Percentiles rank a stretch among this genome's conserved stretches.
These are phyloP conservation scores for Andrena trimmerana DNA, from an alignment of 2,888 invertebrate genomes.

Conservation along the genomic window DNA sequence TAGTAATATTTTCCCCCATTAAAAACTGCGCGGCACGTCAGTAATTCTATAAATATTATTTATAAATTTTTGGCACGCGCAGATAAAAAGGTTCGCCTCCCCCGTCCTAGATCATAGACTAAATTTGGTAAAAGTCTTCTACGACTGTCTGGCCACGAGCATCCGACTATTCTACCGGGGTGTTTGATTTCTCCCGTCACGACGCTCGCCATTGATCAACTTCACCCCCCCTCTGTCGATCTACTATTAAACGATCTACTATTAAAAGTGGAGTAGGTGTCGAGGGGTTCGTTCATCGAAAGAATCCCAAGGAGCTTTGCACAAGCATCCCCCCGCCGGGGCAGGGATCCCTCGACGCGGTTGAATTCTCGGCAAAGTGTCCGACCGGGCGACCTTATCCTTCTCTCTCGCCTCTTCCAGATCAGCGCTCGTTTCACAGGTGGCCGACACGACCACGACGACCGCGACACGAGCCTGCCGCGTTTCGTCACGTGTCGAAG, in stretches of 20 bases:
- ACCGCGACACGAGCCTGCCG: conserved; percentile 31
- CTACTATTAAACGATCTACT: neutral
- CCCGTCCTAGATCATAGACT: conserved; percentile 31
- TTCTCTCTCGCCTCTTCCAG: conserved; percentile 62
- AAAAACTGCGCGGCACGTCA: too few relatives aligned
- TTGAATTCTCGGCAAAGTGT: conserved; percentile 40
- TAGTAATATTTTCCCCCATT: too few relatives aligned
- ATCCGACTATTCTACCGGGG: too few relatives aligned
- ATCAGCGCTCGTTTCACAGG: conserved; percentile 70
- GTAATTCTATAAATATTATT: too few relatives aligned
- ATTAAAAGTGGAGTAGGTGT: neutral
- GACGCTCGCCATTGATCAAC: too few relatives aligned
- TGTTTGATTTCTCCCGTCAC: too few relatives aligned
- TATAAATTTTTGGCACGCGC: too few relatives aligned
- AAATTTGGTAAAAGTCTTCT: neutral
- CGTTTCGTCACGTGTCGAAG: conserved; percentile 71
- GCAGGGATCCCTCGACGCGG: conserved; percentile 19
- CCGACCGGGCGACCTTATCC: conserved; percentile 70
- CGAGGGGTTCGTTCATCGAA: neutral
- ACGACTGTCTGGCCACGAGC: neutral
- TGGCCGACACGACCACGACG: conserved; percentile 62
- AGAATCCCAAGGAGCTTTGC: neutral
- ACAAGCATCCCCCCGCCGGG: neutral
- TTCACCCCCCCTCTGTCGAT: neutral
- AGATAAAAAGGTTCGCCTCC: too few relatives aligned